Evolutionary conservation across 2,113 vertebrate genomes (phyloP).

Genomic region (Dryoscopus gambensis): DNA sequence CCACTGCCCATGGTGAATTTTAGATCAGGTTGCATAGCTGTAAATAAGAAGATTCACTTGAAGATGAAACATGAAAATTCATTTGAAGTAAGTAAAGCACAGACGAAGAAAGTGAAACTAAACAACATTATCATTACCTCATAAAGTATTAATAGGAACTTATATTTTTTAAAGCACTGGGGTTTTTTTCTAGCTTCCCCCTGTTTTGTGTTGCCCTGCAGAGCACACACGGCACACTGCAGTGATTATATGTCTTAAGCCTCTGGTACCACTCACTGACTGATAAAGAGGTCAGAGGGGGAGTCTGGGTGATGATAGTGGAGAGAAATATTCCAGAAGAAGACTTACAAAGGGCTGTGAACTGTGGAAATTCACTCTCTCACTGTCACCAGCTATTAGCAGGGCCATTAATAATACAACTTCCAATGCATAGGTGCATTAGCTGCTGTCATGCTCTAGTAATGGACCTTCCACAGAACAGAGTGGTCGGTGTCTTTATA

Average conservation of each 20-base stretch:
- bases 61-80: background rate
- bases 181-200: background rate
- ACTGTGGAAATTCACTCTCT: constrained; percentile 61
- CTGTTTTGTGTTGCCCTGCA: background rate
- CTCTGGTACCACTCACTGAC: constrained; percentile 68
- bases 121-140: background rate
- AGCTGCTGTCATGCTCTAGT: background rate
- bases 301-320: constrained; percentile 59
- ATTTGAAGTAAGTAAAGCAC: background rate
- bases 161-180: background rate
- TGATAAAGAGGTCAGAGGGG: constrained; percentile 68
- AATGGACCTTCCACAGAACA: background rate
- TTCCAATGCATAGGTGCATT: constrained; percentile 10
- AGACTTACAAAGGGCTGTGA: constrained; percentile 50
- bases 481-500: background rate
- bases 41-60: background rate
- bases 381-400: constrained; percentile 56
- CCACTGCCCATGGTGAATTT: background rate
- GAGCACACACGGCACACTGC: background rate
- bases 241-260: constrained; percentile 36
- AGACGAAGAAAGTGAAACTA: background rate
- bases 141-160: background rate
- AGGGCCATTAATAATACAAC: constrained; percentile 44
- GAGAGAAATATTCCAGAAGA: constrained; percentile 63
- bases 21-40: background rate